phyloP scores from a whole-genome alignment of 2,113 vertebrate species.

The Nerophis ophidion region DNA sequence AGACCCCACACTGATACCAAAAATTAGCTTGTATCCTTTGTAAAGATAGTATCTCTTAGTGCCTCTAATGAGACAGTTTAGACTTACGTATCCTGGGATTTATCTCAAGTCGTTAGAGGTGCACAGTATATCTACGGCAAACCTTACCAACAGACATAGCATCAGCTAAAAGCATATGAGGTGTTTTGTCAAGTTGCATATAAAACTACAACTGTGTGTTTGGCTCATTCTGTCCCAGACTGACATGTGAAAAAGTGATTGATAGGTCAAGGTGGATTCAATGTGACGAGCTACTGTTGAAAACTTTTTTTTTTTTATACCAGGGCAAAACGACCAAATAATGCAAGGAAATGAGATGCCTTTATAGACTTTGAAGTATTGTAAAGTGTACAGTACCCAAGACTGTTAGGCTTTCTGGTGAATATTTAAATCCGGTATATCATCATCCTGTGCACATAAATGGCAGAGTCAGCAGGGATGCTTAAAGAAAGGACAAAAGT shows the following conservation, averaged over 20 bases:
- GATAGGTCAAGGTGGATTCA: slow-evolving; percentile 43
- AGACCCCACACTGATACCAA: slow-evolving; percentile 30
- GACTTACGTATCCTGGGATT: neutral
- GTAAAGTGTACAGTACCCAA: neutral
- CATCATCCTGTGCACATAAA: neutral
- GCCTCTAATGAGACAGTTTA: slow-evolving; percentile 17
- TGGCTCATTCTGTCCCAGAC: slow-evolving; percentile 43
- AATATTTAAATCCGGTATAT: neutral
- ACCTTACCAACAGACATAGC: neutral
- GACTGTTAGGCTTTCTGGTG: no score
- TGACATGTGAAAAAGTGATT: slow-evolving; percentile 48
- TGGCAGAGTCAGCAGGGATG: slow-evolving; percentile 5
- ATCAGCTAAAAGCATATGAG: neutral
- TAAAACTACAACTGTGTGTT: slow-evolving; percentile 2
- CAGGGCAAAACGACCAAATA: slow-evolving; percentile 6
- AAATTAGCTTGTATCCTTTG: slow-evolving; percentile 30
- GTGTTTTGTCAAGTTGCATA: slow-evolving; percentile 4
- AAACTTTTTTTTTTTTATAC: slow-evolving; percentile 19
- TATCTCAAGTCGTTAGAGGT: neutral
- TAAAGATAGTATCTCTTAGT: slow-evolving; percentile 6
- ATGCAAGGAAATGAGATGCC: slow-evolving; percentile 9
- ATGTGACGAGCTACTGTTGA: slow-evolving; percentile 23
- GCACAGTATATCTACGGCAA: neutral
- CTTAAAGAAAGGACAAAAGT: slow-evolving; percentile 15
- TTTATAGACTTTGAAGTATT: slow-evolving; percentile 19